phyloP scores from a whole-genome alignment of 2,888 invertebrate genomes.

The Papilio protenor region DNA sequence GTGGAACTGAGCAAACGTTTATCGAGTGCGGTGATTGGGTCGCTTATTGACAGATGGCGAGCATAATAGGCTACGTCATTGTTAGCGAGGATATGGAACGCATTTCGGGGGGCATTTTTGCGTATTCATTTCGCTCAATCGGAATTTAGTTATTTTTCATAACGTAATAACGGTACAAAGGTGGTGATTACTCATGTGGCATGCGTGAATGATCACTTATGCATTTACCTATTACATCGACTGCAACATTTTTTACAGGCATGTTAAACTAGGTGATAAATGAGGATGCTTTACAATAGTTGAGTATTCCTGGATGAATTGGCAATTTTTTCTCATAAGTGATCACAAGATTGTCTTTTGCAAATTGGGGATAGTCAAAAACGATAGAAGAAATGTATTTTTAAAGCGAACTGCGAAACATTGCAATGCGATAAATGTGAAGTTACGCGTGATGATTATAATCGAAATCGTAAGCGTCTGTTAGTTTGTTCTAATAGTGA shows the following conservation, averaged over 20 bases:
- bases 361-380: background rate
- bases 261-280: background rate
- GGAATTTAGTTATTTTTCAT: slow-evolving; percentile 62
- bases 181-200: slow-evolving; percentile 37
- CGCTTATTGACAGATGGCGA: slow-evolving; percentile 78
- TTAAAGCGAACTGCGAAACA: background rate
- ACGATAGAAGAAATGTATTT: background rate
- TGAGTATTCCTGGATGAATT: background rate
- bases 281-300: background rate
- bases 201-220: slow-evolving; percentile 34
- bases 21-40: slow-evolving; percentile 70
- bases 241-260: background rate
- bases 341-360: background rate
- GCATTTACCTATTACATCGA: background rate
- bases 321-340: background rate
- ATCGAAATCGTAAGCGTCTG: background rate
- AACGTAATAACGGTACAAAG: slow-evolving; percentile 55
- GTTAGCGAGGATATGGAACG: slow-evolving; percentile 66
- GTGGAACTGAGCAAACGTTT: slow-evolving; percentile 67
- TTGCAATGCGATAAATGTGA: background rate
- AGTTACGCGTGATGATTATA: background rate
- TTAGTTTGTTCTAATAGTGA: slow-evolving; percentile 28
- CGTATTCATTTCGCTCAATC: slow-evolving; percentile 67
- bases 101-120: slow-evolving; percentile 73
- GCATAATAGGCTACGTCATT: slow-evolving; percentile 70